Evolutionary conservation across 1,140 invertebrate genomes (phyloP).

Genomic region (Ptiloglossa arizonensis): DNA sequence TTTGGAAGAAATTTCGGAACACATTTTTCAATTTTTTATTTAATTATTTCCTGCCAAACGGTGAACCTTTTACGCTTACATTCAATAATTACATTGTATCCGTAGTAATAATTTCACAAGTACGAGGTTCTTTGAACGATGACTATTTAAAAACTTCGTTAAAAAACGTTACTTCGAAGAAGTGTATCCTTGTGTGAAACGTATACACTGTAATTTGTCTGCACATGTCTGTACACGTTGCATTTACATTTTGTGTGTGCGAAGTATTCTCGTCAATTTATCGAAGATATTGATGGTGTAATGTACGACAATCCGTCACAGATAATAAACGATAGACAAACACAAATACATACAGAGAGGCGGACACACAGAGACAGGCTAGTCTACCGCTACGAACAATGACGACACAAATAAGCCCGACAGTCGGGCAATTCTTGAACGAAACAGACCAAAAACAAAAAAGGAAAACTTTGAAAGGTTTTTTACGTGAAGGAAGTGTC

Average conservation of each 20-base stretch:
- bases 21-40: too few species aligned
- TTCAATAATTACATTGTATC: too few species aligned
- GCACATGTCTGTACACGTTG: neutral
- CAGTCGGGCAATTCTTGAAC: constrained; percentile 51
- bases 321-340: constrained; percentile 57
- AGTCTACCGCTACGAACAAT: constrained; percentile 72
- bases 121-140: neutral
- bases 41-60: neutral
- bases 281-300: neutral
- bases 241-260: neutral
- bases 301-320: constrained; percentile 36
- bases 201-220: neutral
- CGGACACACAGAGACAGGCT: constrained; percentile 69
- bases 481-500: constrained; percentile 35
- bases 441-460: constrained; percentile 43
- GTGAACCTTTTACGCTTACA: neutral
- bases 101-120: neutral
- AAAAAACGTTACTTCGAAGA: neutral
- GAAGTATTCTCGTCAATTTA: neutral
- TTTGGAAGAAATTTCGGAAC: too few species aligned
- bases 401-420: constrained; percentile 70
- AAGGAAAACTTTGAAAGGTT: constrained; percentile 59
- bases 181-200: neutral
- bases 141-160: too few species aligned
- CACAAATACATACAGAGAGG: constrained; percentile 63